Base-by-base conservation (phyloP, 1,140 invertebrate genomes). In the Drosophila punjabiensis region DNA sequence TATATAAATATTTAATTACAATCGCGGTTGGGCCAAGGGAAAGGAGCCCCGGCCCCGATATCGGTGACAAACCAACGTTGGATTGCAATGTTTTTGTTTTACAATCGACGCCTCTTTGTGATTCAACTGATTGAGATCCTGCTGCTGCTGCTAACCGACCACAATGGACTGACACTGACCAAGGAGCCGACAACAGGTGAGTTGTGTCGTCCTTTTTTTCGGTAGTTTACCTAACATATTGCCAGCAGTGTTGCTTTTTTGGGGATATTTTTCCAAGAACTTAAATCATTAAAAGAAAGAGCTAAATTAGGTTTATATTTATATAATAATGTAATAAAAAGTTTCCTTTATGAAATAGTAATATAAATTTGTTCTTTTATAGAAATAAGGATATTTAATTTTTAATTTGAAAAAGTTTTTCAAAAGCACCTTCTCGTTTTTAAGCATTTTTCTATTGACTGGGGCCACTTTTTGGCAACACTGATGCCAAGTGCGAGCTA, bases 1-100 rank as follows among this genome's bases (percentile, higher is more conserved):
- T 33, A 63, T 4, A 47, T 20, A 63, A 33, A 70, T 53, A 67
- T 20, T 55, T 45, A 41, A 52, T 59, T 41, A 43, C 18, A 52
- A 73, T 73, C 45, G 68, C 56, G 53, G 53, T 43, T 71, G 67
- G 70, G 67, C 52, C 45, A 41, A n/a, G 3, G 16, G 30, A 39
- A 59, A 61, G 74, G 63, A 37, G 37, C 56, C 48, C 24, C 53
- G 59, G 16, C 50, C 50, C 50, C 28, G 43, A 24, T 52, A 74
- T 39, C 53, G 82, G 77, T 56, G 50, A 71, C 32, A 77, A 83
- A 45, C 33, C 53, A 69, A 78, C 77, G 84, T 64, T 50, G 60
- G 85, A 88, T 88, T 87, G 85, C 85, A 85, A 89, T 89, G 85
- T 90, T 85, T 89, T 89, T 90, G 86, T 82, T 89, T 90, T 68